Evolutionary conservation across 2,888 invertebrate genomes (phyloP).

Genomic region (Platycheirus rosarum): DNA sequence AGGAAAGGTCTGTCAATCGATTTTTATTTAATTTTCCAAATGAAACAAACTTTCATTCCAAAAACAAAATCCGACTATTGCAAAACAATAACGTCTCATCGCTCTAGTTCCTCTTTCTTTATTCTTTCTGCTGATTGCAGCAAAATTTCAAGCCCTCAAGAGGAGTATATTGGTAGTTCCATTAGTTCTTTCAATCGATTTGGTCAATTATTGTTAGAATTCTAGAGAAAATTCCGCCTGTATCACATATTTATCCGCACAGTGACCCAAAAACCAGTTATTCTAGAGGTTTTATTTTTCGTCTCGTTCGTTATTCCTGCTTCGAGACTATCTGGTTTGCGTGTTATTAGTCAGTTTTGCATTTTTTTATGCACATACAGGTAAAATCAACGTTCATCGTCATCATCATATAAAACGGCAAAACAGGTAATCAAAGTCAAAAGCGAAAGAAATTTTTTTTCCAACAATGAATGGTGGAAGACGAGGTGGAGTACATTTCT

Average conservation of each 20-base stretch:
- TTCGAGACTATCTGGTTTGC: slow-evolving; percentile 51
- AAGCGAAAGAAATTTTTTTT: slow-evolving; percentile 41
- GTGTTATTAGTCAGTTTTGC: slow-evolving; percentile 23
- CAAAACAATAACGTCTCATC: not conserved
- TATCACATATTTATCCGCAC: slow-evolving; percentile 69
- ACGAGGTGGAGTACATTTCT: slow-evolving; percentile 8
- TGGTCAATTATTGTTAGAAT: slow-evolving; percentile 44
- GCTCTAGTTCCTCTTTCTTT: slow-evolving; percentile 11
- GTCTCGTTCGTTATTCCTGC: slow-evolving; percentile 14
- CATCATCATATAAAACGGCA: slow-evolving; percentile 39
- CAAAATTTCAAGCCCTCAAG: not conserved
- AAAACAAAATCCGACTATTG: not conserved
- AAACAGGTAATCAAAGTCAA: slow-evolving; percentile 61
- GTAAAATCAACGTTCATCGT: slow-evolving; percentile 41
- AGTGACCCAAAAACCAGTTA: slow-evolving; percentile 74
- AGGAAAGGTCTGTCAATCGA: slow-evolving; percentile 51
- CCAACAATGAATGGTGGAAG: slow-evolving; percentile 22
- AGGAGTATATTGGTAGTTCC: slow-evolving; percentile 39
- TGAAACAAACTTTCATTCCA: not conserved
- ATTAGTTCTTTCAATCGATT: slow-evolving; percentile 47
- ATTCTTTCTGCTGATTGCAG: slow-evolving; percentile 55
- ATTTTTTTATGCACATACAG: slow-evolving; percentile 33
- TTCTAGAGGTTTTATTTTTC: slow-evolving; percentile 57
- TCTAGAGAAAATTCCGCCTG: slow-evolving; percentile 38
- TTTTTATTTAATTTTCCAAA: slow-evolving; percentile 33